Conservation (phyloP, 2,797 vertebrate species). For the Falco peregrinus region DNA sequence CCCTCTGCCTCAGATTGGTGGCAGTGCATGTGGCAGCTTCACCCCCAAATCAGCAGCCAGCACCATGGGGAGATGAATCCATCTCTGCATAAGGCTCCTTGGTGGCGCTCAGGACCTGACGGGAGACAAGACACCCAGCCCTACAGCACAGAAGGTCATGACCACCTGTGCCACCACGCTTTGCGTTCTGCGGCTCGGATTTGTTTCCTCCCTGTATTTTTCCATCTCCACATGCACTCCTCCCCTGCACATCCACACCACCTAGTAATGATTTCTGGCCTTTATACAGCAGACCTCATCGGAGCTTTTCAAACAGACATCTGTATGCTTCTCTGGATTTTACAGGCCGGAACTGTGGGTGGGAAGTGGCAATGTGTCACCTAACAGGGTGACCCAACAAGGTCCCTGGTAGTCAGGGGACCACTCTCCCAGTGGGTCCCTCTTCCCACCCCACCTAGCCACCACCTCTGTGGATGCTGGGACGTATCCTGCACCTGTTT, state of each 20-base stretch:
- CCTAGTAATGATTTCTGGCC: neutral
- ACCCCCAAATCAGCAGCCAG: neutral
- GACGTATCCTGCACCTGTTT: neutral
- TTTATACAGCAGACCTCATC: neutral
- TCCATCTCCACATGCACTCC: neutral
- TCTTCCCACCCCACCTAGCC: neutral
- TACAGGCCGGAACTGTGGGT: neutral
- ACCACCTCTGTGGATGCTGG: neutral
- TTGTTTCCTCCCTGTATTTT: neutral
- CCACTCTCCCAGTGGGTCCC: neutral
- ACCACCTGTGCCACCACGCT: rapidly evolving
- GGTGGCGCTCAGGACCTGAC: rapidly evolving
- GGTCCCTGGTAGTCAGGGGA: neutral
- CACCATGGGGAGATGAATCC: rapidly evolving
- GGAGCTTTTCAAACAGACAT: neutral
- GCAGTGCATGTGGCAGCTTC: rapidly evolving
- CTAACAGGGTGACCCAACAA: neutral
- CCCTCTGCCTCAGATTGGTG: neutral
- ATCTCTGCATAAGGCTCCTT: neutral
- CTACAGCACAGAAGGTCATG: neutral
- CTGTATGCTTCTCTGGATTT: neutral
- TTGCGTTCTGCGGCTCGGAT: neutral
- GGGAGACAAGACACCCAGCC: rapidly evolving
- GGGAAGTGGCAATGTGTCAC: neutral
- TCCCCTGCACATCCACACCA: neutral